These are phyloP conservation scores for Tethya wilhelma DNA, from an alignment of 37 sponge, comb jelly and placozoan species.

Conservation along the genomic window DNA sequence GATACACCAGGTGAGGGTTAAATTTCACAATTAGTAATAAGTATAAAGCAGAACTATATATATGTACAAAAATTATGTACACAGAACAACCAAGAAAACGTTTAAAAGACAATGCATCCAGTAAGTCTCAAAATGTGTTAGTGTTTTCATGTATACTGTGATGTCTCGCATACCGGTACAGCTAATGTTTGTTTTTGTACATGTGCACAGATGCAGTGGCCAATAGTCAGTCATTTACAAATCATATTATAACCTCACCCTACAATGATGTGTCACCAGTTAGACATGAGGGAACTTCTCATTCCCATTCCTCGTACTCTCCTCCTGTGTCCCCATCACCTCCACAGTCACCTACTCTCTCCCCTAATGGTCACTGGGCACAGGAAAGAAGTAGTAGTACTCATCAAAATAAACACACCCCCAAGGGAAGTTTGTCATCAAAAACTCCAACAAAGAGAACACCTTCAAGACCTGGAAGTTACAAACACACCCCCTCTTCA, in stretches of 20 bases:
- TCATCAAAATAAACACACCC: neutral
- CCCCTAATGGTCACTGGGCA: neutral
- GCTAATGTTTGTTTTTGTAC: too few relatives aligned
- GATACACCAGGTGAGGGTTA: slow-evolving; percentile 8
- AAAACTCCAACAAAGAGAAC: neutral
- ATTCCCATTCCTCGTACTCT: neutral
- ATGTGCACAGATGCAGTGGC: too few relatives aligned
- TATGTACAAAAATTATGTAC: too few relatives aligned
- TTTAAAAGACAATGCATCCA: too few relatives aligned
- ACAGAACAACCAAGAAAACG: too few relatives aligned
- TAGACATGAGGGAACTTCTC: neutral
- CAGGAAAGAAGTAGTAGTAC: too few relatives aligned
- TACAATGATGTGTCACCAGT: slow-evolving; percentile 9
- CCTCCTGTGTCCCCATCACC: slow-evolving; percentile 6
- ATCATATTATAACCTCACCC: too few relatives aligned
- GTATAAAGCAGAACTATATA: neutral
- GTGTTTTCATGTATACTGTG: too few relatives aligned
- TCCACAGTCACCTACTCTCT: neutral
- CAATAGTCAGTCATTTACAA: too few relatives aligned
- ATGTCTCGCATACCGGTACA: too few relatives aligned
- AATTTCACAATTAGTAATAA: neutral
- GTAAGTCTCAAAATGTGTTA: too few relatives aligned
- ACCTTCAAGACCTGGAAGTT: neutral
- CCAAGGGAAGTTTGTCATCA: neutral
- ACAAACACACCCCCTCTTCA: neutral